Evolutionary conservation across 2,113 vertebrate genomes (phyloP).

Genomic region (Vanacampus margaritifer): DNA sequence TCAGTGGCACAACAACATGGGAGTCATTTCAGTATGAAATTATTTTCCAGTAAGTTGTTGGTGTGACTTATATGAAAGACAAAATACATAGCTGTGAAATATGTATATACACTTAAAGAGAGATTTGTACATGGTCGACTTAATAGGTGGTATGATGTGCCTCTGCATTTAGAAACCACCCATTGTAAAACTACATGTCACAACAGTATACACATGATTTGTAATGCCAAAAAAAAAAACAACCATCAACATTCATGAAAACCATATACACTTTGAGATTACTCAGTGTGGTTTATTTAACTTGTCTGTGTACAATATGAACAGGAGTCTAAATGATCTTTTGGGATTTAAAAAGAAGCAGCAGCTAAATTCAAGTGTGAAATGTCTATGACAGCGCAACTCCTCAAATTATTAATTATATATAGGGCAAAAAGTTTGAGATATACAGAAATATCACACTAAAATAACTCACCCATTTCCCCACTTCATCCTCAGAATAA

Average conservation of each 20-base stretch:
- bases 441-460: slow-evolving; percentile 55
- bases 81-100: background rate
- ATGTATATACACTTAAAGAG: background rate
- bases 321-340: slow-evolving; percentile 59
- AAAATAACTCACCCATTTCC: slow-evolving; percentile 49
- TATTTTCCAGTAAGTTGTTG: background rate
- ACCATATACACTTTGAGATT: slow-evolving; percentile 18
- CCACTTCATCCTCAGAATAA: slow-evolving; percentile 34
- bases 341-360: slow-evolving; percentile 13
- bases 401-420: slow-evolving; percentile 47
- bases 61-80: background rate
- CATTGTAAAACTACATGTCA: background rate
- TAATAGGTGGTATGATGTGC: background rate
- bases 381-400: slow-evolving; percentile 7
- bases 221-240: background rate
- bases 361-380: slow-evolving; percentile 40
- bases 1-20: background rate
- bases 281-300: slow-evolving; percentile 66
- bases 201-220: background rate
- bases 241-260: slow-evolving; percentile 10
- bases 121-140: background rate
- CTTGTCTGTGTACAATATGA: slow-evolving; percentile 67
- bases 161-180: background rate
- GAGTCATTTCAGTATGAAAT: background rate
- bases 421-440: slow-evolving; percentile 63